These are phyloP conservation scores for Cyanocitta stelleri DNA, from an alignment of 2,113 vertebrate genomes.

Conservation along the genomic window DNA sequence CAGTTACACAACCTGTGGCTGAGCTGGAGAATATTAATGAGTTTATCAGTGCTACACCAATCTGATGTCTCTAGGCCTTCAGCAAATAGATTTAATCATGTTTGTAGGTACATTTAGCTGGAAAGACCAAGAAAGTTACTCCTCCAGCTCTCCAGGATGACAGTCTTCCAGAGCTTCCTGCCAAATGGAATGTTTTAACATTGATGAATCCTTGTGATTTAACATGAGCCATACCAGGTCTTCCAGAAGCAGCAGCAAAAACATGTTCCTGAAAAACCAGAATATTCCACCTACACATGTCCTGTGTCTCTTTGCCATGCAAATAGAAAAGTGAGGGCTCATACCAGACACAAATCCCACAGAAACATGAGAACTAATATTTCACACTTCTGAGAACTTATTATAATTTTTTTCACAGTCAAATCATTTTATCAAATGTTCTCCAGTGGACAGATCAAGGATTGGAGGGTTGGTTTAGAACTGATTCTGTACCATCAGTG, in stretches of 20 bases:
- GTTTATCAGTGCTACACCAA: neutral
- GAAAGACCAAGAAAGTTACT: neutral
- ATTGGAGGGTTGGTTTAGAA: neutral
- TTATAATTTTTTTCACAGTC: neutral
- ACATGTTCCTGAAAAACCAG: neutral
- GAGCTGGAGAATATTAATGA: neutral
- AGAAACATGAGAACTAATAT: neutral
- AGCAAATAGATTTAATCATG: neutral
- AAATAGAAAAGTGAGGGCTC: neutral
- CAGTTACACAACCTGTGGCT: neutral
- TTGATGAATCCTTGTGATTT: neutral
- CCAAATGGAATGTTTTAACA: neutral
- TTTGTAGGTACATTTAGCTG: neutral
- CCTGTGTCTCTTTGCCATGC: neutral
- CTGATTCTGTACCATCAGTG: neutral
- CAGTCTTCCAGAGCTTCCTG: neutral
- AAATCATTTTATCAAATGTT: neutral
- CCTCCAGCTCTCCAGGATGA: neutral
- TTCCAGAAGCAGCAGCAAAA: neutral
- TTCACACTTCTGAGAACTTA: neutral
- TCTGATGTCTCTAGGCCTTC: neutral
- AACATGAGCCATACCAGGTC: neutral
- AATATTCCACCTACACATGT: neutral
- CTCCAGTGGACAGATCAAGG: neutral
- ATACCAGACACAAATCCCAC: neutral